These are phyloP conservation scores for Macheiramphus alcinus DNA, from an alignment of 2,113 vertebrate species.

Conservation along the genomic window DNA sequence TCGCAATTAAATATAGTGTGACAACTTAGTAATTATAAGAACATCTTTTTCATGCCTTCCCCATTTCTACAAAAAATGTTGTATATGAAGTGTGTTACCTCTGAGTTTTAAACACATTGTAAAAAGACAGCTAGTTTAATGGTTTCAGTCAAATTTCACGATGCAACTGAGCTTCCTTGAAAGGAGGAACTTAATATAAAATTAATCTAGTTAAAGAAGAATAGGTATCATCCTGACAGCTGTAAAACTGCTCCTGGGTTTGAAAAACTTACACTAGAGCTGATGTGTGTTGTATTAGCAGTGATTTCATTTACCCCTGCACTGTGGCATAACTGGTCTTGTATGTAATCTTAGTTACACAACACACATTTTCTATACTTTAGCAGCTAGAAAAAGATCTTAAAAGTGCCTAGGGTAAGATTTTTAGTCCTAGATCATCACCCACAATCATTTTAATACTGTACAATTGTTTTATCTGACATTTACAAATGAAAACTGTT, in stretches of 20 bases:
- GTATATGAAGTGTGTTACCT: neutral
- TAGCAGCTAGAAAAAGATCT: neutral
- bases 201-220: neutral
- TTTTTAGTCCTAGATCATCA: conserved; percentile 8
- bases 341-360: neutral
- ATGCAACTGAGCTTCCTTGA: neutral
- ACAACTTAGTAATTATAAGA: neutral
- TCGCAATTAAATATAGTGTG: neutral
- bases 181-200: neutral
- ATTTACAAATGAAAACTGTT: neutral
- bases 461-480: neutral
- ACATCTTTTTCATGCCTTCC: neutral
- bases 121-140: neutral
- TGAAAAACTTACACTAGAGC: neutral
- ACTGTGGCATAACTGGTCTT: neutral
- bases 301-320: neutral
- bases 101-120: neutral
- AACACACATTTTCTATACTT: neutral
- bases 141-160: conserved; percentile 1
- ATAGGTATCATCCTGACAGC: neutral
- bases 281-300: neutral
- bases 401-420: neutral
- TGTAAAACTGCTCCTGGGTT: neutral
- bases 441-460: neutral
- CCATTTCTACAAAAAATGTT: neutral